A percentile compares a stretch with the other conserved stretches of the same genome.
Evolutionary conservation across 2,113 vertebrate genomes (phyloP).

Genomic region (Eupsittula cactorum): DNA sequence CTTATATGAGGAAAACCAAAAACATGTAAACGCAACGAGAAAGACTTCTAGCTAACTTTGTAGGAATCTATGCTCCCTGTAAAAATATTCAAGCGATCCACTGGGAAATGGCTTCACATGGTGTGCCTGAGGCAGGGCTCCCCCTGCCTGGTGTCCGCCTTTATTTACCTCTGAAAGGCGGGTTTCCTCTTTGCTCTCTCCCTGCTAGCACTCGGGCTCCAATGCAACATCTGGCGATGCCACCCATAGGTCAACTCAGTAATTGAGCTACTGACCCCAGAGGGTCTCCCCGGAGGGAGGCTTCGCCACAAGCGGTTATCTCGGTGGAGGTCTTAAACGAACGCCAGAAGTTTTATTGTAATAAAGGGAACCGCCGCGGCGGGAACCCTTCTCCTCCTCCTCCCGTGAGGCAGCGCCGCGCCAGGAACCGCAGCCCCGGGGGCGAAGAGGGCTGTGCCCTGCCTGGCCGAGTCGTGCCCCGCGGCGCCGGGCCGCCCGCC

Average conservation of each 20-base stretch:
- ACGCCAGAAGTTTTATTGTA: fast-evolving
- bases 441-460: neutral
- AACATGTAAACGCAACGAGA: neutral
- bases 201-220: neutral
- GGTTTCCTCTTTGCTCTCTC: neutral
- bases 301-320: fast-evolving
- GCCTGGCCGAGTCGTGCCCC: neutral
- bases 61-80: fast-evolving
- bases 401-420: neutral
- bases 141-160: neutral
- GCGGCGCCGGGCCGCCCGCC: neutral
- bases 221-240: fast-evolving
- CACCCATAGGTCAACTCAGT: fast-evolving
- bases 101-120: fast-evolving
- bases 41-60: neutral
- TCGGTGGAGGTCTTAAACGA: neutral
- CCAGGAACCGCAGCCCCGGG: neutral
- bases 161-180: neutral
- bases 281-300: neutral
- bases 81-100: fast-evolving
- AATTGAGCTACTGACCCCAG: neutral
- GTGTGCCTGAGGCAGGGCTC: fast-evolving
- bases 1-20: neutral
- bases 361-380: neutral
- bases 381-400: neutral